Conservation (phyloP, 1,140 invertebrate genomes). For the Magallana gigas region DNA sequence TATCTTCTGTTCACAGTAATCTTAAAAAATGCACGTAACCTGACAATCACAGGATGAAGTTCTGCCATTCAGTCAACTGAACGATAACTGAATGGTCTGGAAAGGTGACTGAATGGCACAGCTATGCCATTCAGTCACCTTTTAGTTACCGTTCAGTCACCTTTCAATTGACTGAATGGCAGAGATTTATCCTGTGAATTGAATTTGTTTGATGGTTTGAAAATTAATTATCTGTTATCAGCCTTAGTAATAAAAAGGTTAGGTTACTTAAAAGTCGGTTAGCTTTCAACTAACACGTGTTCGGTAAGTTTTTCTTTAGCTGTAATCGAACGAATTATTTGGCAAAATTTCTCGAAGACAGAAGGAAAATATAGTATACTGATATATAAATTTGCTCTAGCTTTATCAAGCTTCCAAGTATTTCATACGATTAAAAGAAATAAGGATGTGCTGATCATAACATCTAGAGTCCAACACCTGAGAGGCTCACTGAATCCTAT, state of each 20-base stretch:
- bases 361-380: neutral
- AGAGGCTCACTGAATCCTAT: neutral
- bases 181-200: too few species aligned
- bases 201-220: neutral
- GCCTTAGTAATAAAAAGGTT: neutral
- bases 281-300: slow-evolving; percentile 22
- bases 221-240: slow-evolving; percentile 30
- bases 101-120: too few species aligned
- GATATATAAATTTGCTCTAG: neutral
- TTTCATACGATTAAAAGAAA: slow-evolving; percentile 6
- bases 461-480: neutral
- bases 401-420: neutral
- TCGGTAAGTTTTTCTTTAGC: neutral
- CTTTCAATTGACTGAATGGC: too few species aligned
- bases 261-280: neutral
- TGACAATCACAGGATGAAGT: too few species aligned
- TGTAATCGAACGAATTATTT: neutral
- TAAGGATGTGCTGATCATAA: neutral
- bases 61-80: too few species aligned
- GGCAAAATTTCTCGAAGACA: neutral
- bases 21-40: neutral
- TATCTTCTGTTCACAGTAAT: neutral
- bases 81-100: too few species aligned
- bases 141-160: too few species aligned
- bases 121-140: too few species aligned